Evolutionary conservation across 2,888 invertebrate genomes (phyloP), one percentile per base, ranked within the genome.

Genomic region (Tipula confusa): DNA sequence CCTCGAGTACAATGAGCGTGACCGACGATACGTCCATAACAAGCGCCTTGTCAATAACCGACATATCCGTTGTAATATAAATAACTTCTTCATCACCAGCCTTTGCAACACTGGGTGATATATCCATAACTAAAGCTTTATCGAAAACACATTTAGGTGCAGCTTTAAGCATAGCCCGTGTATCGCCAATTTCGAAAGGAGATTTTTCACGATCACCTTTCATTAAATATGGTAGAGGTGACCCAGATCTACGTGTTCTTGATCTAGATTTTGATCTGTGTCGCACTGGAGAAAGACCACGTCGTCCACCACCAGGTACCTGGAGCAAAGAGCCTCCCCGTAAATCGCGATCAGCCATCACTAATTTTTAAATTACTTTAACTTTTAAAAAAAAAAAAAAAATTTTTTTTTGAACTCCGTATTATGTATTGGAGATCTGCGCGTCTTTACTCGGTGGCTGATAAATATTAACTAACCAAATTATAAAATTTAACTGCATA

Each of bases 31-130:
- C 88, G 86, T 90, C 89, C 90, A 90, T 90, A 85, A 90, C 89
- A 85, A 88, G 88, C 85, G 89, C 89, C 85, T 89, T 88, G 87
- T 90, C 89, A 84, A 90, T 89, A 83, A 90, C 89, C 83, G 89
- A 89, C 84, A 89, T 85, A 86, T 89, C 89, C 18, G 89, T 88
- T 81, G 89, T 89, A 88, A 89, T 89, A 86, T 89, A 89, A 88
- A 89, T 89, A 83, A 89, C 88, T 84, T 89, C 89, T 84, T 86
- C 86, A 81, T 88, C 89, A 36, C 82, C 83, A 24, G 38, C 82
- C 48, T 82, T 82, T 2, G 24, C 48, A 9, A 84, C 84, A 84
- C 87, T 85, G 4, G 89, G 87, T 24, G 89, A 88, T 84, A 90
- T 90, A 87, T 90, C 89, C 89, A 90, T 90, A 31, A 88, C 86